Evolutionary conservation across 2,113 vertebrate genomes (phyloP), one percentile per base, ranked within the genome.

Genomic region (Petaurus breviceps): DNA sequence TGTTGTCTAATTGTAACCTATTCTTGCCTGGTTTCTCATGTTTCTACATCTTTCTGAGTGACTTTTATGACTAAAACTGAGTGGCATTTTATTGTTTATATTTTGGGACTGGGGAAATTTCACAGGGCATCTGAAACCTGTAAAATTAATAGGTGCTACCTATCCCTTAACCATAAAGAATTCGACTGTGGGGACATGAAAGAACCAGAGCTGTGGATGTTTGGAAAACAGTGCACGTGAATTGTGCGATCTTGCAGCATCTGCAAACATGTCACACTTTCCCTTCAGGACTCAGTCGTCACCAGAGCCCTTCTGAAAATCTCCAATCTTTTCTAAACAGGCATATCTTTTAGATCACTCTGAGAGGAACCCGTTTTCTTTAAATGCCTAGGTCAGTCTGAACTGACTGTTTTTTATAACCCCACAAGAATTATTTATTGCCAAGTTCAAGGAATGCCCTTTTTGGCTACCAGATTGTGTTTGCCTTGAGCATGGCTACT

Each of bases 351-450:
- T 49, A 49, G 47, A 94, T 77, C 91, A 92, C 51, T 51, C 91
- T 93, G 93, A 96, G 91, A 96, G 91, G 49, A 96, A 94, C n/a
- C 93, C 89, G 95, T 95, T 94, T 97, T 95, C 95, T 97, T 91
- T 93, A 93, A 96, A 96, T 49, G 51, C 93, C 96, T 96, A 92
- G 92, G 92, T 95, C 54, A 95, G 37, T 84, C 53, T 92, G 91
- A 90, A 93, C n/a, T 43, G 43, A 28, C 14, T 94, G 26, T 68
- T 95, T 90, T 84, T 43, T 43, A 22, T 43, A 84, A 84, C 37
- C 0, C 31, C 31, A 37, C 31, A 68, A 37, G 31, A 68, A 68
- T 37, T 68, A 68, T 37, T 68, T 68, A 92, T 97, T 93, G 95
- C 46, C 77, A 96, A 96, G 52, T 52, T 43, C 89, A 68, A 97